These are phyloP conservation scores for Drosophila parabipectinata DNA, from an alignment of 1,140 invertebrate species.

Conservation along the genomic window DNA sequence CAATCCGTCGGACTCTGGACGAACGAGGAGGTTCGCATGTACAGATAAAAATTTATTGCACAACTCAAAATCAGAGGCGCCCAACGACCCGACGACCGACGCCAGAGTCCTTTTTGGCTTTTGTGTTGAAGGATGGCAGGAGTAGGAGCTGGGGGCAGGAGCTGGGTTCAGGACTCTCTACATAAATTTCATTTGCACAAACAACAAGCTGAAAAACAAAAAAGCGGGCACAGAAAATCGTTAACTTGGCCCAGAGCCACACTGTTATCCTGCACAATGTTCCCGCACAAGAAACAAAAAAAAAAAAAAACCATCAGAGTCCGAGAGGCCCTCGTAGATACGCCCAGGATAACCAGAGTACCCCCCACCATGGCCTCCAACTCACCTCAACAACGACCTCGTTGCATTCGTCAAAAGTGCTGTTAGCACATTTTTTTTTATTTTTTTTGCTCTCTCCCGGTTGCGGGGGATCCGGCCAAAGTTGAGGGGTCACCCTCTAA, in stretches of 20 bases:
- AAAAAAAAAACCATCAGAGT: neutral
- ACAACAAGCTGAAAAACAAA: conserved; percentile 8
- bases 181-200: conserved; percentile 61
- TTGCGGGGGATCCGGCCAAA: conserved; percentile 8
- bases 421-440: conserved; percentile 35
- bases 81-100: conserved; percentile 4
- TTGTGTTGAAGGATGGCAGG: conserved; percentile 17
- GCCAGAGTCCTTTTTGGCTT: conserved; percentile 35
- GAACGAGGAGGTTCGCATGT: conserved; percentile 61
- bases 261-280: conserved; percentile 48
- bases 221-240: conserved; percentile 58
- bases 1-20: conserved; percentile 23
- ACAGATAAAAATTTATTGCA: conserved; percentile 82
- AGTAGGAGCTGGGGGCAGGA: conserved; percentile 1
- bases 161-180: conserved; percentile 17
- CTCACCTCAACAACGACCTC: conserved; percentile 50
- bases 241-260: conserved; percentile 60
- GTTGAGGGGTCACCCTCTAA: conserved; percentile 35
- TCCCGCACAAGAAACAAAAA: conserved; percentile 5
- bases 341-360: neutral
- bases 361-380: neutral
- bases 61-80: conserved; percentile 75
- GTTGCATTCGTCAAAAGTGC: conserved; percentile 71
- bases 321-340: neutral
- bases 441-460: conserved; percentile 3